Evolutionary conservation across 1,140 invertebrate species (phyloP).

Genomic region (Asobara japonica): DNA sequence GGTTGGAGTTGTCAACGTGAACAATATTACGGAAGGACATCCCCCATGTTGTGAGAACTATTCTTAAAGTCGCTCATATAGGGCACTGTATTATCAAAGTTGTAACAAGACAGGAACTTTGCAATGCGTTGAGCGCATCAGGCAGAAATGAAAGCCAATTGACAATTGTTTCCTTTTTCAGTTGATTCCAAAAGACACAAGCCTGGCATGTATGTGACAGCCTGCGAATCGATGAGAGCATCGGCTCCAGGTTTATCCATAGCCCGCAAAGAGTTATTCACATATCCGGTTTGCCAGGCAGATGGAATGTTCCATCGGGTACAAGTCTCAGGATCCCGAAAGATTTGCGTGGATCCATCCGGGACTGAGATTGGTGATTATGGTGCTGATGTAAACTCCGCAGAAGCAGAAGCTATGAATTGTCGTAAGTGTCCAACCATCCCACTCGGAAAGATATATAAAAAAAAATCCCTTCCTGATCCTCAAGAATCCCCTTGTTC

Average conservation of each 20-base stretch:
- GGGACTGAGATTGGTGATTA: conserved; percentile 63
- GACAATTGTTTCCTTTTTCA: conserved; percentile 32
- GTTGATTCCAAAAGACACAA: conserved; percentile 50
- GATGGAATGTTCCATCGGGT: conserved; percentile 67
- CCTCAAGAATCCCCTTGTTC: conserved; percentile 37
- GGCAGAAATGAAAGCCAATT: no score
- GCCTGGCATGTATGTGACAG: conserved; percentile 58
- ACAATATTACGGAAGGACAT: conserved; percentile 53
- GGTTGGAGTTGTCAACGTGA: conserved; percentile 54
- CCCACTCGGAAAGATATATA: no score
- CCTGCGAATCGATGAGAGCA: conserved; percentile 62
- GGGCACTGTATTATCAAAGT: no score
- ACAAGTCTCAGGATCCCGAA: conserved; percentile 54
- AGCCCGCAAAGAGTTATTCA: background rate
- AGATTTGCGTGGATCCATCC: conserved; percentile 67
- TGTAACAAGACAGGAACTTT: no score
- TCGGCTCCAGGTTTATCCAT: background rate
- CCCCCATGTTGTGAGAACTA: conserved; percentile 68
- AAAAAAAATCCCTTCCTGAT: no score
- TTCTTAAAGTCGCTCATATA: background rate
- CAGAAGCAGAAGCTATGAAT: conserved; percentile 63
- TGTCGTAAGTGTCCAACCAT: conserved; percentile 73
- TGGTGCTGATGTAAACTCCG: conserved; percentile 47
- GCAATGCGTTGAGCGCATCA: background rate
- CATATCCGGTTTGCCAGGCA: conserved; percentile 62